A percentile compares a stretch with the other conserved stretches of the same genome.
Conservation (phyloP, 2,797 vertebrate genomes). For the Mus caroli region DNA sequence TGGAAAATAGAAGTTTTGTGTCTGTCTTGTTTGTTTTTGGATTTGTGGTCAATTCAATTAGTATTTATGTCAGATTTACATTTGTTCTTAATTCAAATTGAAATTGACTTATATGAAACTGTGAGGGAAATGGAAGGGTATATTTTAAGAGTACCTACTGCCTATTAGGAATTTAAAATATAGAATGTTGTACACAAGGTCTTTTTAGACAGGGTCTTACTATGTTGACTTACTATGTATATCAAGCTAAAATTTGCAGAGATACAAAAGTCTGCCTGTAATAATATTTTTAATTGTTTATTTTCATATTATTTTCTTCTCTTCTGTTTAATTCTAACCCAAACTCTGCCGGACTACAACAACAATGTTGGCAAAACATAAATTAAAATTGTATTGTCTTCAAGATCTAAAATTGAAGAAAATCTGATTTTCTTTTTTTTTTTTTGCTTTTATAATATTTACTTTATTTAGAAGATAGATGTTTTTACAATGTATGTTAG, state of each 20-base stretch:
- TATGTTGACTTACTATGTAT: neutral
- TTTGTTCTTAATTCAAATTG: neutral
- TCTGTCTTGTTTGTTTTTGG: neutral
- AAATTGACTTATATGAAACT: neutral
- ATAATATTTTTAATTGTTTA: neutral
- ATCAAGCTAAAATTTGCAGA: neutral
- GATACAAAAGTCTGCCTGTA: neutral
- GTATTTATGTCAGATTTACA: neutral
- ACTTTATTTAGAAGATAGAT: neutral
- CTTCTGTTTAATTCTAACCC: neutral
- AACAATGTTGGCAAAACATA: neutral
- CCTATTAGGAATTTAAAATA: neutral
- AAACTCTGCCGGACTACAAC: neutral
- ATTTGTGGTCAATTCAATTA: neutral
- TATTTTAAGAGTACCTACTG: neutral
- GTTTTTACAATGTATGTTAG: neutral
- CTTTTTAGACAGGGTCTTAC: neutral
- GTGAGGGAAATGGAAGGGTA: neutral
- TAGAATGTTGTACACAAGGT: neutral
- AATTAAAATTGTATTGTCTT: neutral
- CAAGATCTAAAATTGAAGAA: no score
- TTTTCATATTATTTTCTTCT: neutral
- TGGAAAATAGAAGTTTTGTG: neutral
- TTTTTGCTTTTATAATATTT: conserved; percentile 60
- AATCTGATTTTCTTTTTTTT: no score